Base-by-base conservation (phyloP, 2,888 invertebrate genomes). In the Linyphia triangularis region DNA sequence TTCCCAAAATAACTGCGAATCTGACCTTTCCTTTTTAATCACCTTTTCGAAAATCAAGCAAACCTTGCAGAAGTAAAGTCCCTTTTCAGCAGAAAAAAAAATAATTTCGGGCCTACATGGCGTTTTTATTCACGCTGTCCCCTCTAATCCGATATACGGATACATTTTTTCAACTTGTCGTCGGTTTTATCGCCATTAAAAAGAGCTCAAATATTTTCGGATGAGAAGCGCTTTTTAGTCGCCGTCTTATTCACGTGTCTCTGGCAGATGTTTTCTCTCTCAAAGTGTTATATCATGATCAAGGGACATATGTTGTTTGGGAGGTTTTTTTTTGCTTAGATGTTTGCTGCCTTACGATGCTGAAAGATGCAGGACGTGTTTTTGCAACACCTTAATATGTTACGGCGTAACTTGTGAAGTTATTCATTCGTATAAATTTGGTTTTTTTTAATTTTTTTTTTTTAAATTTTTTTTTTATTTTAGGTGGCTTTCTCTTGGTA, bases 111-210 rank as follows among this genome's bases (percentile, higher is more conserved):
- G 40, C 37, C 61, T 59, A 75, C 61, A 30, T 22, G 59, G 26
- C 61, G 75, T 75, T 75, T 75, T 75, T 75, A 59, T 61, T 37
- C 59, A 57, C 28, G 28, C 30, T 26, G 19, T 57, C 10, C 28
- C 3, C 28, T 43, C 13, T 73, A 19, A 28, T 30, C 28, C 59
- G 51, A 19, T 75, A n/a, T 19, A 19, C 59, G 19, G 57, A 73
- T 13, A 73, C 30, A 22, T 75, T 75, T 28, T 72, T 75, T 40
- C 6, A 16, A n/a, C n/a, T 61, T 9, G 75, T 37, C 61, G 61
- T 37, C 24, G 61, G 57, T 75, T 75, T 75, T 75, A 75, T 75
- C 75, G 61, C 37, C 37, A 75, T 75, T 75, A 75, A 75, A 75
- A 75, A 75, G 61, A 61, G 37, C 75, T 75, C 75, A 75, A 75